Percentiles rank a stretch among this genome's conserved stretches.
Conservation (phyloP, 2,888 invertebrate species). For the Peribatodes rhomboidaria region DNA sequence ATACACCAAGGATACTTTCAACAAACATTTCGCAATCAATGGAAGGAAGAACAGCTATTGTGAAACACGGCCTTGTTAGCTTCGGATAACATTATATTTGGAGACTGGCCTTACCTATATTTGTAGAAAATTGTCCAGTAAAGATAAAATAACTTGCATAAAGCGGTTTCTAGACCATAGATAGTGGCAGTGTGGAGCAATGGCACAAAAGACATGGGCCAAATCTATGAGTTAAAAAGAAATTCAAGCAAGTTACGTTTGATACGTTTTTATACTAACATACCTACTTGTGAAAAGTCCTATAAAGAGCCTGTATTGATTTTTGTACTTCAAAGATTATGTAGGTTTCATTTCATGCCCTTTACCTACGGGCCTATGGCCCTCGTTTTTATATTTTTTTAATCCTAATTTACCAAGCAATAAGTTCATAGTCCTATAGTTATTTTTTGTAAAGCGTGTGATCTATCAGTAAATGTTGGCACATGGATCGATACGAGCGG, state of each 20-base stretch:
- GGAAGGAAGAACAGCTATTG: constrained; percentile 46
- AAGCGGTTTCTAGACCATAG: no score
- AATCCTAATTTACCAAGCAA: neutral
- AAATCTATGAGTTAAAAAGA: no score
- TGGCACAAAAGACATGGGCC: no score
- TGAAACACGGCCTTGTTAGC: constrained; percentile 49
- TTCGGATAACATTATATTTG: constrained; percentile 44
- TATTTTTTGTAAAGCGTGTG: neutral
- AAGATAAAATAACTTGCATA: neutral
- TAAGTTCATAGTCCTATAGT: neutral
- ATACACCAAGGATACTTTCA: constrained; percentile 16
- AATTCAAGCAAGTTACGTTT: no score
- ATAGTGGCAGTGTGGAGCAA: no score
- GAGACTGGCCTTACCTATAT: constrained; percentile 7
- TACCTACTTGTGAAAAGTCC: no score
- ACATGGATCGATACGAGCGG: constrained; percentile 34
- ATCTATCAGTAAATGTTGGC: constrained; percentile 1
- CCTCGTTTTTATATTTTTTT: neutral
- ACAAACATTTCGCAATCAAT: constrained; percentile 33
- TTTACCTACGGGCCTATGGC: neutral
- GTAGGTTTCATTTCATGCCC: no score
- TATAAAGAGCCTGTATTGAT: no score
- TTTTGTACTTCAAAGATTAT: no score
- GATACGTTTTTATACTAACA: no score
- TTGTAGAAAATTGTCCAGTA: constrained; percentile 5